phyloP scores from a whole-genome alignment of 2,113 vertebrate species.

The Polypterus bichir region DNA sequence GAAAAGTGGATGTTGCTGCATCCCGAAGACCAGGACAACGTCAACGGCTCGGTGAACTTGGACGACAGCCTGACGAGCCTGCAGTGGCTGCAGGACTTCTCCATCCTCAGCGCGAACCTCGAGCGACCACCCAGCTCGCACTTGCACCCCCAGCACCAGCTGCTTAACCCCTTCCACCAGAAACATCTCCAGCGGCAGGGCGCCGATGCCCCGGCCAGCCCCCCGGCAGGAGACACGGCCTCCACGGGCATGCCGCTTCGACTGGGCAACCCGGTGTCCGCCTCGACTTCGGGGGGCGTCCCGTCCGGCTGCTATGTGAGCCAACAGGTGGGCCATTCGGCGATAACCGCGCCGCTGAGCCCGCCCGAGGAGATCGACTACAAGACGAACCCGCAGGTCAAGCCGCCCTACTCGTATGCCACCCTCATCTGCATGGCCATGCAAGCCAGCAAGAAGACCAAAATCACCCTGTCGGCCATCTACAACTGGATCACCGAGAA shows the following conservation, averaged over 20 bases:
- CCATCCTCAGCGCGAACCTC: conserved; percentile 53
- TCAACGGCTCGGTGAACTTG: conserved; percentile 33
- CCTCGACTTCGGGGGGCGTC: conserved; percentile 37
- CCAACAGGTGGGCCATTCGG: conserved; percentile 19
- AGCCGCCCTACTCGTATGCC: conserved; percentile 68
- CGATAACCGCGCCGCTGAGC: conserved; percentile 32
- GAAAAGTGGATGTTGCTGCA: conserved; percentile 47
- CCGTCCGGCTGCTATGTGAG: conserved; percentile 23
- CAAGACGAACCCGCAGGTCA: conserved; percentile 56
- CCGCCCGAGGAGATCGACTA: conserved; percentile 53
- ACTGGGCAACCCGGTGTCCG: conserved; percentile 41
- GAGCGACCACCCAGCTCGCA: conserved; percentile 37
- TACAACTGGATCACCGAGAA: conserved; percentile 73
- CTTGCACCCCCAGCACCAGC: conserved; percentile 37
- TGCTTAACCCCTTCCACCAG: conserved; percentile 15
- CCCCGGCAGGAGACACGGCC: conserved; percentile 60
- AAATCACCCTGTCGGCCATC: conserved; percentile 68
- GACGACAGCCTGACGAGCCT: conserved; percentile 74
- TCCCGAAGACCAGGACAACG: conserved; percentile 36
- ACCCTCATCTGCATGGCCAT: conserved; percentile 76
- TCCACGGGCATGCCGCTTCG: conserved; percentile 47
- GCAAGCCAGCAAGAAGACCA: conserved; percentile 64
- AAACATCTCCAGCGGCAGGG: conserved; percentile 36
- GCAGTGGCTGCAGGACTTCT: conserved; percentile 76
- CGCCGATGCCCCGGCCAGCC: conserved; percentile 58